Evolutionary conservation across 2,113 vertebrate species (phyloP).

Genomic region (Carollia perspicillata): DNA sequence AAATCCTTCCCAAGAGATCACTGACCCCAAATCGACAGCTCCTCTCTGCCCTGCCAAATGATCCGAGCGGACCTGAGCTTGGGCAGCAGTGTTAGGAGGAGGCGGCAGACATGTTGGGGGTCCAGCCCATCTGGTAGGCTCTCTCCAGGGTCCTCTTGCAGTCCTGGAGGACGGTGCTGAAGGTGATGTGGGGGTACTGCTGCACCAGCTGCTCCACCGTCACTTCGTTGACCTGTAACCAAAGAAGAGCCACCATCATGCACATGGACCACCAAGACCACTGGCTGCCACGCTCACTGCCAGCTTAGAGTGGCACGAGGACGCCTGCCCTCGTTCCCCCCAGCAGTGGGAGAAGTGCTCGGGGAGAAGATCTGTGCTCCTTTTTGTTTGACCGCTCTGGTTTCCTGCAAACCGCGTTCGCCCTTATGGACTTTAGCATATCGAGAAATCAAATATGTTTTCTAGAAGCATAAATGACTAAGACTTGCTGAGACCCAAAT

Average conservation of each 20-base stretch:
- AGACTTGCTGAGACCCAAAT: neutral
- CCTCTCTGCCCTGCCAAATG: constrained; percentile 62
- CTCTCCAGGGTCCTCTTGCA: constrained; percentile 99
- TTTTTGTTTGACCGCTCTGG: neutral
- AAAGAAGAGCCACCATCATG: constrained; percentile 61
- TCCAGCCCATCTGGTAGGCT: constrained; percentile 99
- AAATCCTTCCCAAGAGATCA: constrained; percentile 45
- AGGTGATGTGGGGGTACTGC: constrained; percentile 97
- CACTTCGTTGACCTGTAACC: constrained; percentile 93
- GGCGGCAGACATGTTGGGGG: constrained; percentile 91
- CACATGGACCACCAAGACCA: neutral
- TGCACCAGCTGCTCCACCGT: constrained; percentile 96
- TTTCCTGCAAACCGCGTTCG: neutral
- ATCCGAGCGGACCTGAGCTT: neutral
- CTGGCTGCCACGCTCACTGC: accelerated
- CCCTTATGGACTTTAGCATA: neutral
- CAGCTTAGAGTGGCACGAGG: accelerated
- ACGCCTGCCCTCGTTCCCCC: neutral
- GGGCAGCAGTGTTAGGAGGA: constrained; percentile 86
- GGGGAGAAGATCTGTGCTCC: neutral
- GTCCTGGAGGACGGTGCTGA: constrained; percentile 99
- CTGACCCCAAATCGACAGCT: constrained; percentile 63
- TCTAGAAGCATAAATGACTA: neutral
- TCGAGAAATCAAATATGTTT: constrained; percentile 24
- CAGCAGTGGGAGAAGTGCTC: accelerated